Evolutionary conservation across 1,140 invertebrate genomes (phyloP).

Genomic region (Drosophila mojavensis): DNA sequence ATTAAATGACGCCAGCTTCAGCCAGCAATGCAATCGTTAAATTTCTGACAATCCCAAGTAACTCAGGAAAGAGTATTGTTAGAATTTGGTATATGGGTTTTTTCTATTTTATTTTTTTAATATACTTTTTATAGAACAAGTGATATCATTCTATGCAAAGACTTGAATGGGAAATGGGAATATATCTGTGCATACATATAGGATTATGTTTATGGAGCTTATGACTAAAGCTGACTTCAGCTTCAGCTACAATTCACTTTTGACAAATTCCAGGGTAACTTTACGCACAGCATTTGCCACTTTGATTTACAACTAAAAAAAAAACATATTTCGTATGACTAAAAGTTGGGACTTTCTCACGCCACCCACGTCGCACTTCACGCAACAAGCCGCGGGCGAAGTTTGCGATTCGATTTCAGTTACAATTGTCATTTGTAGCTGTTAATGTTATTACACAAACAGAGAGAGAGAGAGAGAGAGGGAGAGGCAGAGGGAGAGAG

Average conservation of each 20-base stretch:
- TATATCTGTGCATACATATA: neutral
- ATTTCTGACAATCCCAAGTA: neutral
- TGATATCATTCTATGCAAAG: too few relatives aligned
- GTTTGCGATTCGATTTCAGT: conserved; percentile 15
- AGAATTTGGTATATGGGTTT: neutral
- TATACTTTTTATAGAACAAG: too few relatives aligned
- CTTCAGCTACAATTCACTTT: neutral
- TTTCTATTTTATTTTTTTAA: too few relatives aligned
- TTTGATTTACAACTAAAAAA: conserved; percentile 2
- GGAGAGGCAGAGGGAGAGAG: too few relatives aligned
- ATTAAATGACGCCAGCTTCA: too few relatives aligned
- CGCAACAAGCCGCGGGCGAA: neutral
- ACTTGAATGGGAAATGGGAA: too few relatives aligned
- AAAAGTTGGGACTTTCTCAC: conserved; percentile 43
- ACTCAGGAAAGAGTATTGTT: neutral
- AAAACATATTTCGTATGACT: neutral
- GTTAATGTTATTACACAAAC: conserved; percentile 43
- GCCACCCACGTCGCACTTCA: conserved; percentile 26
- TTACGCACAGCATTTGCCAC: neutral
- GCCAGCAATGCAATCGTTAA: too few relatives aligned
- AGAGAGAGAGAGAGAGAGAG: neutral
- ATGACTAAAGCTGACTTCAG: too few relatives aligned
- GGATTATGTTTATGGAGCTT: neutral
- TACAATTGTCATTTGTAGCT: conserved; percentile 50
- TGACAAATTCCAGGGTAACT: neutral